Base-by-base conservation (phyloP, 2,113 vertebrate genomes). In the Monopterus albus region DNA sequence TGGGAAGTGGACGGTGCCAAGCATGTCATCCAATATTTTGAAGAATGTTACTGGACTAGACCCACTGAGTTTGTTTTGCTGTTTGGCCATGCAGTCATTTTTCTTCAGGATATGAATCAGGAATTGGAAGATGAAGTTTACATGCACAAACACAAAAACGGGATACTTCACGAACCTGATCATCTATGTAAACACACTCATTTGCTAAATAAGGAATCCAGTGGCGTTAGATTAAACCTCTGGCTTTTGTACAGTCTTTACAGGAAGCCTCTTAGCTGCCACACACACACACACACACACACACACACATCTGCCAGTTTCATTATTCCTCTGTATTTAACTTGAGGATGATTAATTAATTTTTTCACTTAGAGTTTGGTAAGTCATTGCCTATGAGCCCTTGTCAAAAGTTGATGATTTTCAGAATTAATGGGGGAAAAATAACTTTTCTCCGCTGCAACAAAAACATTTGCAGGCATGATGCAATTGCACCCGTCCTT, bases 201-300 rank as follows among this genome's bases (percentile, higher is more conserved):
- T 87, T 84, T 81, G 31, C 76, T 69, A 72, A 90, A 91, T 70
- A 72, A 87, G 71, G 68, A 79, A 84, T 84, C 81, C 78, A 84
- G 72, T 83, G 60, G 74, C 76, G 81, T 84, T 76, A 66, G 79
- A 88, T 87, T 84, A 76, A 87, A 88, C 76, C 61, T 87, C 66
- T 64, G 69, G 66, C 70, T 53, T 70, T 78, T 81, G 60, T 63
- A 20, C 39, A 75, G 29, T 75, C 58, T 56, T 83, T 70, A 64
- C 67, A 59, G 64, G 68, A 43, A 69, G 75, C 62, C 76, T 63
- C 76, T 84, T 59, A 67, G 57, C 68, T 69, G 47, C 52, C 60
- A 38, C 43, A 58, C 38, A 26, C 25, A 29, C 40, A 36, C 5
- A 40, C 20, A 38, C 28, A 25, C 39, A 63, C 14, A 39, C 47